phyloP scores from a whole-genome alignment of 2,797 vertebrate genomes.

The Xenopus petersii region DNA sequence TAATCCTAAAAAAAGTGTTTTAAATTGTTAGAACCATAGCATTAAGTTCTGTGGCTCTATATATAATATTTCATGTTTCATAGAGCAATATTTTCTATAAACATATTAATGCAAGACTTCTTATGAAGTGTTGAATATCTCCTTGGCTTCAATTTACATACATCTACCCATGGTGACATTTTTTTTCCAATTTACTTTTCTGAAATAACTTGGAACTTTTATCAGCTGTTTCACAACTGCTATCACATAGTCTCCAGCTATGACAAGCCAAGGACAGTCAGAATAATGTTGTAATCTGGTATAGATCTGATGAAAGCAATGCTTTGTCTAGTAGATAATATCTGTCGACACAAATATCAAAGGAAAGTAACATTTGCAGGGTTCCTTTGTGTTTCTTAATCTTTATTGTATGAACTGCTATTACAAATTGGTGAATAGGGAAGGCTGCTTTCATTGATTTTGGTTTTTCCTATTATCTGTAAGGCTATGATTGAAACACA shows the following conservation, averaged over 20 bases:
- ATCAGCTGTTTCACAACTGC: too few species aligned
- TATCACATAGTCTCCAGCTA: constrained; percentile 31
- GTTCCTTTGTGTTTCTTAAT: constrained; percentile 55
- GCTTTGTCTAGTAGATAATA: constrained; percentile 62
- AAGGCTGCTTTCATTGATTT: constrained; percentile 46
- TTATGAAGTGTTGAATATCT: too few species aligned
- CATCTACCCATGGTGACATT: too few species aligned
- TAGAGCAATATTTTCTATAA: too few species aligned
- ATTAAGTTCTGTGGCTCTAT: too few species aligned
- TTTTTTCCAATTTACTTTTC: too few species aligned
- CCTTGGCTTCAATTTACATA: too few species aligned
- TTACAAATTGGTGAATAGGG: constrained; percentile 55
- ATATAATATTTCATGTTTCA: too few species aligned
- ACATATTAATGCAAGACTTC: too few species aligned
- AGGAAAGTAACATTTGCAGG: constrained; percentile 48
- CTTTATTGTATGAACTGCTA: constrained; percentile 53
- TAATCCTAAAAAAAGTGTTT: too few species aligned
- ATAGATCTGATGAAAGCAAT: constrained; percentile 59
- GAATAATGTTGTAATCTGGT: constrained; percentile 68
- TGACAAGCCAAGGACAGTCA: constrained; percentile 63
- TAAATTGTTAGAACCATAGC: too few species aligned
- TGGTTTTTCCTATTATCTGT: constrained; percentile 50
- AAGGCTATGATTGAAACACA: constrained; percentile 50
- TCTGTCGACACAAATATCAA: constrained; percentile 56
- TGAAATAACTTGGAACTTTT: too few species aligned